phyloP scores from a whole-genome alignment of 2,888 invertebrate species.

The Drosophila atripex region DNA sequence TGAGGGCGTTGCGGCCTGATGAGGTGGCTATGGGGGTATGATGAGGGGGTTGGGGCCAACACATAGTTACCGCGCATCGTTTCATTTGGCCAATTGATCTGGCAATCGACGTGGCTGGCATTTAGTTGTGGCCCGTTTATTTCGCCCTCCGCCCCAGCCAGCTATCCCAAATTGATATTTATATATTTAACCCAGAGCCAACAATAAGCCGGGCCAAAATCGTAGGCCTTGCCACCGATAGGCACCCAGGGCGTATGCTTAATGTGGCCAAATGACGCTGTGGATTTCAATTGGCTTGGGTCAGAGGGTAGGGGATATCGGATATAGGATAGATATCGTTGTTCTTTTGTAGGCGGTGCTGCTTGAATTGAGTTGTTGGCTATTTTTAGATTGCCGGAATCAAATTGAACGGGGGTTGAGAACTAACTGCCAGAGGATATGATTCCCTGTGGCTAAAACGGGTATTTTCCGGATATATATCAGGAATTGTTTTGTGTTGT shows the following conservation, averaged over 20 bases:
- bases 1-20: constrained; percentile 73
- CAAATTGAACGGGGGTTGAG: constrained; percentile 16
- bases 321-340: constrained; percentile 1
- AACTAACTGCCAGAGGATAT: constrained; percentile 6
- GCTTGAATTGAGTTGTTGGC: constrained; percentile 33
- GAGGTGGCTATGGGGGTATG: constrained; percentile 25
- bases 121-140: constrained; percentile 62
- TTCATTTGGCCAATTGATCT: constrained; percentile 75
- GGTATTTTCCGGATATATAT: too few species aligned
- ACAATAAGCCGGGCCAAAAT: constrained; percentile 62
- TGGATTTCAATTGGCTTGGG: constrained; percentile 66
- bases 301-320: neutral
- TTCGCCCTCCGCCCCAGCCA: constrained; percentile 24
- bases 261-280: constrained; percentile 64
- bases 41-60: constrained; percentile 5
- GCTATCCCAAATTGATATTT: constrained; percentile 73
- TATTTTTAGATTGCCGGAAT: constrained; percentile 34
- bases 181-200: constrained; percentile 74
- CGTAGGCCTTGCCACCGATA: constrained; percentile 20
- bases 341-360: constrained; percentile 25
- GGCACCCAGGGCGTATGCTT: constrained; percentile 64
- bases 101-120: constrained; percentile 70
- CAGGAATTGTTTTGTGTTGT: constrained; percentile 2
- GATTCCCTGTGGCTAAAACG: constrained; percentile 17
- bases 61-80: constrained; percentile 61